Evolutionary conservation across 2,797 vertebrate genomes (phyloP), one percentile per base, ranked within the genome.

Genomic region (Mallotus villosus): DNA sequence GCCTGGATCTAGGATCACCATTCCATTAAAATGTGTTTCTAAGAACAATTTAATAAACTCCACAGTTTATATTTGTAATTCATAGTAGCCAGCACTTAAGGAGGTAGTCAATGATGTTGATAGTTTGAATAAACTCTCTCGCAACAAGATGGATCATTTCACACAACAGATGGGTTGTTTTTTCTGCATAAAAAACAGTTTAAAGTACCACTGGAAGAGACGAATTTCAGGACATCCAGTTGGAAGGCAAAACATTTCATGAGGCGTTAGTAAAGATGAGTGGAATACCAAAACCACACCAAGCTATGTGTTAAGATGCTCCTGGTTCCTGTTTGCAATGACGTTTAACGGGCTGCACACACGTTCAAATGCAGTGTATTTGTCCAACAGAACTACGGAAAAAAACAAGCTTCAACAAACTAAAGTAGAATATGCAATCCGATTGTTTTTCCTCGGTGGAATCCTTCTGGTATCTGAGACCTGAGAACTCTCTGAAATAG

Each of bases 101-200:
- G 55, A 75, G 67, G 61, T 68, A 22, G 67, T 72, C 25, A 73
- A 71, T 70, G 51, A 19, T 74, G 79, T 68, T 68, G 27, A 72
- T 70, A 74, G 77, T 81, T 82, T 72, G 76, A 74, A 67, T 27
- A 81, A 64, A 71, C 61, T 59, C 60, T 68, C 37, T 69, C 65
- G 59, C 6, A 14, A 24, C n/a, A 74, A 72, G 78, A 63, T 70
- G 68, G 22, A 14, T 46, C 41, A 46, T 46, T 70, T 84, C 73
- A 22, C 73, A 70, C 74, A 67, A 74, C 87, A 90, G 88, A 88
- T 89, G 87, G 80, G 78, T 19, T 64, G 12, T 8, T 60, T 34
- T 0, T 77, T 76, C 76, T 81, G 83, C 84, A 84, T 85, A 70
- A 62, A 69, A 46, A 74, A 27, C 3, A 14, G 24, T 51, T 63